These are phyloP conservation scores for Wiebesia pumilae DNA, from an alignment of 1,140 invertebrate species.

Conservation along the genomic window DNA sequence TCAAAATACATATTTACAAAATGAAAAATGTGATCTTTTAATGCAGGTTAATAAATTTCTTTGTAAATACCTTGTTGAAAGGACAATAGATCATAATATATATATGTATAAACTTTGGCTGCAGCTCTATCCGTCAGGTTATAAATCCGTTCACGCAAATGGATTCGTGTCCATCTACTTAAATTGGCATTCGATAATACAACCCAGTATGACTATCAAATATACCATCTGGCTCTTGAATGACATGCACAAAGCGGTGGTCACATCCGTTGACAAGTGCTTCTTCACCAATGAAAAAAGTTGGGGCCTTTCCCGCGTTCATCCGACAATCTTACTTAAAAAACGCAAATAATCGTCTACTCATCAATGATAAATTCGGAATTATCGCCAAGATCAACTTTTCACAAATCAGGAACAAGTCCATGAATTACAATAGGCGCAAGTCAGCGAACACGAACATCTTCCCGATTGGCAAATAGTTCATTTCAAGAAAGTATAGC, in stretches of 20 bases:
- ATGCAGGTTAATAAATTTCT: background rate
- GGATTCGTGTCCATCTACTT: background rate
- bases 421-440: background rate
- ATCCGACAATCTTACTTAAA: background rate
- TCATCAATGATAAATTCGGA: background rate
- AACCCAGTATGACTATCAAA: background rate
- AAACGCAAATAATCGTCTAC: background rate
- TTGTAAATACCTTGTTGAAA: background rate
- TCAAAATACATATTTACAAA: too few relatives aligned
- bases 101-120: background rate
- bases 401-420: background rate
- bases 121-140: background rate
- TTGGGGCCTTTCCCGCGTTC: background rate
- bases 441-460: background rate
- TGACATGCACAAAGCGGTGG: background rate
- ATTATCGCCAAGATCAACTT: background rate
- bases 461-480: background rate
- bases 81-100: background rate
- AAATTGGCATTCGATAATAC: background rate
- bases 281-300: background rate
- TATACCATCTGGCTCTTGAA: background rate
- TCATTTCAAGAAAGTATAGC: background rate
- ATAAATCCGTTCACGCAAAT: background rate
- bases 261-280: background rate
- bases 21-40: too few relatives aligned